Evolutionary conservation across 1,140 invertebrate species (phyloP), one percentile per base, ranked within the genome.

Genomic region (Copidosoma floridanum): DNA sequence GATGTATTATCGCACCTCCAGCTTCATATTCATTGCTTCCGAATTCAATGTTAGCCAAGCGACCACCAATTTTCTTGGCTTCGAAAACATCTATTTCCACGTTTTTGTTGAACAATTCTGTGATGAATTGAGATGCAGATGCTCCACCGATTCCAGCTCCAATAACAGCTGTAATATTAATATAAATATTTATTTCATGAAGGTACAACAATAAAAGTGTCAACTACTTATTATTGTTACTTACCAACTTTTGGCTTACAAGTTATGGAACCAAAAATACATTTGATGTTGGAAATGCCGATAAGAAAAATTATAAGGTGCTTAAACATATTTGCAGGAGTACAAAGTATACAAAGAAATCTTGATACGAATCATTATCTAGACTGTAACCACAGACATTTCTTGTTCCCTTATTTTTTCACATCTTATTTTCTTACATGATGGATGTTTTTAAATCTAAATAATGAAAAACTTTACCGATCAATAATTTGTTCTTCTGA

Each of bases 131-230:
- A 0, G 85, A 83, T 20, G 82, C 69, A 8, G 85, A 82, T 3
- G 85, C 82, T 37, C 87, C 86, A 59, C 86, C 84, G 46, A 88
- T 83, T 11, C 87, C 87, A 41, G 80, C 85, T 24, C 87, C 87
- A 67, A 88, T 79, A 38, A 89, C 82, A 20, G 82, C 86, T 85
- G 52, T 54, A 46, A 65, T 3, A 27, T 8, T 24, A 46, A 43
- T 16, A 24, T 16, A 14, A 37, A 51, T 40, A 37, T 21, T 3
- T 12, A 57, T 11, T 27, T 38, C 1, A 32, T 56, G 32, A 23
- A 37, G 14, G 16, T 21, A 56, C 18, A 11, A 48, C 50, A 12
- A 32, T 16, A 32, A 11, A 29, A 26, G 26, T 40, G 12, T 24
- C 51, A 3, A 47, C 32, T 11, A 21, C 18, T 54, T 43, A 21